phyloP scores from a whole-genome alignment of 2,888 invertebrate species.

The Papilio demoleus region DNA sequence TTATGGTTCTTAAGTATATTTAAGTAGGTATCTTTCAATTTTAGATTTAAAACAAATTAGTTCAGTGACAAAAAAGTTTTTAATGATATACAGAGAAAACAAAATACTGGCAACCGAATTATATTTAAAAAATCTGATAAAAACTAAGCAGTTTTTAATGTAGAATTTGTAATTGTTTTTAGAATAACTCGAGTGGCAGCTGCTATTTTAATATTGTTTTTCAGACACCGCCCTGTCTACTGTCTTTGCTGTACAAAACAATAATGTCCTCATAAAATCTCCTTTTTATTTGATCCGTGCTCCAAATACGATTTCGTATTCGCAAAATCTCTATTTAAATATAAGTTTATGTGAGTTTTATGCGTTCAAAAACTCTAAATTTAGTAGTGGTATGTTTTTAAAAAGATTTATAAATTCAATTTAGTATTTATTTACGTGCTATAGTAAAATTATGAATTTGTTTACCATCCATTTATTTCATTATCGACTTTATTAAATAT shows the following conservation, averaged over 20 bases:
- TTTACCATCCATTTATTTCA: no score
- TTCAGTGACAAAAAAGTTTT: no score
- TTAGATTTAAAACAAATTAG: no score
- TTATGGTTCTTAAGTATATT: no score
- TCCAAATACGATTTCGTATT: slow-evolving; percentile 13
- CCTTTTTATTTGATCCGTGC: slow-evolving; percentile 22
- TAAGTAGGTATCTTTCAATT: no score
- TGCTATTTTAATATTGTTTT: slow-evolving; percentile 18
- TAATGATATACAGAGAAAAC: no score
- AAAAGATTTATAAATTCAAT: not conserved
- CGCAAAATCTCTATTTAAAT: not conserved
- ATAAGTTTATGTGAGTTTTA: slow-evolving; percentile 10
- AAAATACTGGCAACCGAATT: no score
- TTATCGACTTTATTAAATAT: no score
- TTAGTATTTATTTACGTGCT: not conserved
- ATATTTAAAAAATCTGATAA: not conserved
- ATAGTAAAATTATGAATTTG: not conserved
- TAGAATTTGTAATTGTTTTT: not conserved
- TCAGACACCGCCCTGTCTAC: slow-evolving; percentile 16
- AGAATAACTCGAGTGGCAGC: not conserved
- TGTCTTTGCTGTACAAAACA: slow-evolving; percentile 21
- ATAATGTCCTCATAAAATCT: slow-evolving; percentile 31
- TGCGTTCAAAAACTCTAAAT: not conserved
- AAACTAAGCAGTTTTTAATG: not conserved
- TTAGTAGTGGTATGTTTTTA: not conserved